phyloP scores from a whole-genome alignment of 2,113 vertebrate genomes.

The Microcebus tavaratra region DNA sequence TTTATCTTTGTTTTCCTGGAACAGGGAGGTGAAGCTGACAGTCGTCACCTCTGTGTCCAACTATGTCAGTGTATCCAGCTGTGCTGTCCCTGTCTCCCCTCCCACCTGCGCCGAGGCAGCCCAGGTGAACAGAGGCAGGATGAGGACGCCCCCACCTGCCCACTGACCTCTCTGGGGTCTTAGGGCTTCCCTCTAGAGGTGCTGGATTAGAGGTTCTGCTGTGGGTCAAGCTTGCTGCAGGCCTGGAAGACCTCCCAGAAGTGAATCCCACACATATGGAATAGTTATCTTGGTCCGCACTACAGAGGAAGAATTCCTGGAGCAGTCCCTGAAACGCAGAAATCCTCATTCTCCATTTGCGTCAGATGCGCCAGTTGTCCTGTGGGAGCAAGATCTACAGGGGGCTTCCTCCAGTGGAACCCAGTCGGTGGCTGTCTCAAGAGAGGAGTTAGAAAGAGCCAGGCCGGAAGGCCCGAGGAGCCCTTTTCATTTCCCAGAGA shows the following conservation, averaged over 20 bases:
- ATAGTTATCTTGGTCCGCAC: neutral
- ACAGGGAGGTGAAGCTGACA: neutral
- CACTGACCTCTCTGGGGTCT: neutral
- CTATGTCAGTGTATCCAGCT: accelerated
- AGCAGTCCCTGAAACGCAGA: neutral
- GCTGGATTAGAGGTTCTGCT: neutral
- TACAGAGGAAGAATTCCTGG: neutral
- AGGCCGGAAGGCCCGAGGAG: neutral
- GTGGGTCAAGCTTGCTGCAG: neutral
- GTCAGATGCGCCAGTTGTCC: neutral
- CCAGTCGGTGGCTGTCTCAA: neutral
- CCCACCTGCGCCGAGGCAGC: accelerated
- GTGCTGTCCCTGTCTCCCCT: neutral
- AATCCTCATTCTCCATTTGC: neutral
- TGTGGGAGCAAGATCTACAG: neutral
- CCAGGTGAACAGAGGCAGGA: neutral
- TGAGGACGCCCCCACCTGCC: accelerated
- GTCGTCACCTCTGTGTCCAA: neutral
- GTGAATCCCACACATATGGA: neutral
- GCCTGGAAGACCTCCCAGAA: neutral
- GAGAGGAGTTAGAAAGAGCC: neutral
- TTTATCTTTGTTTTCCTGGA: no score
- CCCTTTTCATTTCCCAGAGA: neutral
- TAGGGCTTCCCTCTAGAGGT: neutral
- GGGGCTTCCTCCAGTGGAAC: neutral